Percentiles rank a stretch among this genome's conserved stretches.
phyloP scores from a whole-genome alignment of 1,140 invertebrate genomes.

The Harpegnathos saltator region DNA sequence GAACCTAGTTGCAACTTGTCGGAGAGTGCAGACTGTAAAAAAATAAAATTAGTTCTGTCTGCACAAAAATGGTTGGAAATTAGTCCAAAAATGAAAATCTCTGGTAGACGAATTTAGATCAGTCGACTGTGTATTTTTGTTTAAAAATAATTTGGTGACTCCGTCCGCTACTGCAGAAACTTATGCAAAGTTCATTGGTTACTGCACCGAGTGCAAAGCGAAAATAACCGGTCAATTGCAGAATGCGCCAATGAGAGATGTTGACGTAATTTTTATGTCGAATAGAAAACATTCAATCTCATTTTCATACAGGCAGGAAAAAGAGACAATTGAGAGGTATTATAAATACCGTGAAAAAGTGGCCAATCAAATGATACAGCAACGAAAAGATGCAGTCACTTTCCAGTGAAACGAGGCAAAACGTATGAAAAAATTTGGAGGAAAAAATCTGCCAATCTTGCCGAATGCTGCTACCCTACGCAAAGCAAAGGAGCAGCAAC shows the following conservation, averaged over 20 bases:
- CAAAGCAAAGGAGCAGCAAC: slow-evolving; percentile 31
- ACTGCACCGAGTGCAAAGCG: neutral
- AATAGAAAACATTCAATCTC: neutral
- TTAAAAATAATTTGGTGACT: slow-evolving; percentile 27
- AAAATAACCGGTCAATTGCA: slow-evolving; percentile 10
- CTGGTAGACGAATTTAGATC: neutral
- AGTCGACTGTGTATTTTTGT: slow-evolving; percentile 3
- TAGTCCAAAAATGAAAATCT: neutral
- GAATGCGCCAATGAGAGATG: neutral
- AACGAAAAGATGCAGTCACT: slow-evolving; percentile 19
- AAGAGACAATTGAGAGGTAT: slow-evolving; percentile 16
- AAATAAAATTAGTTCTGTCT: neutral
- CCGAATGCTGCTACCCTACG: neutral
- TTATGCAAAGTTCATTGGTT: slow-evolving; percentile 14
- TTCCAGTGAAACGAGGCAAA: neutral
- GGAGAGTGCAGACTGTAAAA: neutral
- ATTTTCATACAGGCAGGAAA: neutral
- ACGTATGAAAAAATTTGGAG: slow-evolving; percentile 19
- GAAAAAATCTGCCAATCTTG: neutral
- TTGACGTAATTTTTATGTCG: neutral
- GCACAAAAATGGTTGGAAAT: neutral
- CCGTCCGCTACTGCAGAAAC: neutral
- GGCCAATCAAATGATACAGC: neutral
- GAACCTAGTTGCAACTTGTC: neutral
- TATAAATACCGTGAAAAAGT: slow-evolving; percentile 6